These are phyloP conservation scores for Agrotis segetum DNA, from an alignment of 2,888 invertebrate species.

Conservation along the genomic window DNA sequence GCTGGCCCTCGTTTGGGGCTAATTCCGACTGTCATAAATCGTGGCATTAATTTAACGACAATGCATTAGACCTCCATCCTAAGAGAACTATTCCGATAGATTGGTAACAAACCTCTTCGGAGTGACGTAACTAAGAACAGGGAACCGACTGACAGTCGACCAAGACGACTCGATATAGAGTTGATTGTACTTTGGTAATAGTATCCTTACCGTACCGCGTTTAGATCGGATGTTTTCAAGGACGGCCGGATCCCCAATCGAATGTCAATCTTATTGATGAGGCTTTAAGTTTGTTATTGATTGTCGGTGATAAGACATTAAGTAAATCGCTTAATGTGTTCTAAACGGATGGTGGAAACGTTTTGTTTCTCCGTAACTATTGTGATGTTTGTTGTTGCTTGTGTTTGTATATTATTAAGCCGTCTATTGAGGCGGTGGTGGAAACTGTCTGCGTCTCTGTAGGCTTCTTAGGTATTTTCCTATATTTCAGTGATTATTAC, in stretches of 20 bases:
- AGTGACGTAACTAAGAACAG: slow-evolving; percentile 66
- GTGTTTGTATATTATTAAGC: slow-evolving; percentile 65
- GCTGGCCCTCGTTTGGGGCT: slow-evolving; percentile 75
- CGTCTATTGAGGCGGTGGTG: slow-evolving; percentile 50
- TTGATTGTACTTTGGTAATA: slow-evolving; percentile 56
- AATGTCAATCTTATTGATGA: slow-evolving; percentile 81
- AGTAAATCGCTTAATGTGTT: slow-evolving; percentile 88
- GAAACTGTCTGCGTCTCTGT: slow-evolving; percentile 19
- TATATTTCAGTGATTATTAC: slow-evolving; percentile 1
- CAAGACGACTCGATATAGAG: slow-evolving; percentile 53
- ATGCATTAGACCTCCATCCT: slow-evolving; percentile 89
- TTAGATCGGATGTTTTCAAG: slow-evolving; percentile 61
- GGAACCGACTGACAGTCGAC: slow-evolving; percentile 52
- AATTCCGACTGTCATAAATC: slow-evolving; percentile 89
- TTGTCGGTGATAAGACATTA: slow-evolving; percentile 76
- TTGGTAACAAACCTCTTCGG: slow-evolving; percentile 84
- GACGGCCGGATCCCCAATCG: slow-evolving; percentile 68
- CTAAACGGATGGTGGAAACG: slow-evolving; percentile 82
- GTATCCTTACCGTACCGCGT: slow-evolving; percentile 35
- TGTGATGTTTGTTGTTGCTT: slow-evolving; percentile 67
- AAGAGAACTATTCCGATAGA: slow-evolving; percentile 92
- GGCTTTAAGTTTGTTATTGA: slow-evolving; percentile 68
- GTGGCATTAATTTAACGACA: slow-evolving; percentile 90
- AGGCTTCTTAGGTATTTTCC: slow-evolving; percentile 13
- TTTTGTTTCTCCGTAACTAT: slow-evolving; percentile 79